These are phyloP conservation scores for Platichthys stellatus DNA, from an alignment of 2,113 vertebrate genomes.

Conservation along the genomic window DNA sequence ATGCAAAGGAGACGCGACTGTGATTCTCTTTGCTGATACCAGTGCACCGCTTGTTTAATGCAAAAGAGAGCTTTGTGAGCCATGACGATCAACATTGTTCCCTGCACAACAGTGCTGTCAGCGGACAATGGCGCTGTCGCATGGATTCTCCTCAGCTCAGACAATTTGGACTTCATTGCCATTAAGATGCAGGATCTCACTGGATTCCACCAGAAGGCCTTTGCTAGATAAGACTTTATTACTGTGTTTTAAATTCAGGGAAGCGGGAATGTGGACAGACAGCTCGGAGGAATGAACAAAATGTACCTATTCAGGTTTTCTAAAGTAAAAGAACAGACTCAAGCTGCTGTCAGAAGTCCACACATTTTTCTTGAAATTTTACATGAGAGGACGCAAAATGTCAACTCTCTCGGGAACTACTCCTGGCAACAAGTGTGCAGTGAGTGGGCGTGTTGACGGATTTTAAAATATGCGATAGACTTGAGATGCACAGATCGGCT, in stretches of 20 bases:
- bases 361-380: no score
- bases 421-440: no score
- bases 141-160: slow-evolving; percentile 60
- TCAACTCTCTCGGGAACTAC: no score
- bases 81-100: slow-evolving; percentile 73
- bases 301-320: not conserved
- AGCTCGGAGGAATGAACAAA: slow-evolving; percentile 8
- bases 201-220: slow-evolving; percentile 2
- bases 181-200: slow-evolving; percentile 32
- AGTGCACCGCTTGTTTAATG: slow-evolving; percentile 25
- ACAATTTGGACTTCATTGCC: slow-evolving; percentile 41
- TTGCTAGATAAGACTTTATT: not conserved
- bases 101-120: slow-evolving; percentile 63
- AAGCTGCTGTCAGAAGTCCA: no score
- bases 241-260: not conserved
- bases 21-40: slow-evolving; percentile 63
- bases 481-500: no score
- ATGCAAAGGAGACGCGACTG: slow-evolving; percentile 71
- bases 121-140: slow-evolving; percentile 57
- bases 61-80: slow-evolving; percentile 47
- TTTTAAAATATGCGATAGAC: no score
- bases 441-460: no score
- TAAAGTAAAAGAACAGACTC: no score
- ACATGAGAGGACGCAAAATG: no score
- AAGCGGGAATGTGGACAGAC: not conserved